A percentile compares a stretch with the other conserved stretches of the same genome.
Evolutionary conservation across 2,113 vertebrate genomes (phyloP).

Genomic region (Eretmochelys imbricata): DNA sequence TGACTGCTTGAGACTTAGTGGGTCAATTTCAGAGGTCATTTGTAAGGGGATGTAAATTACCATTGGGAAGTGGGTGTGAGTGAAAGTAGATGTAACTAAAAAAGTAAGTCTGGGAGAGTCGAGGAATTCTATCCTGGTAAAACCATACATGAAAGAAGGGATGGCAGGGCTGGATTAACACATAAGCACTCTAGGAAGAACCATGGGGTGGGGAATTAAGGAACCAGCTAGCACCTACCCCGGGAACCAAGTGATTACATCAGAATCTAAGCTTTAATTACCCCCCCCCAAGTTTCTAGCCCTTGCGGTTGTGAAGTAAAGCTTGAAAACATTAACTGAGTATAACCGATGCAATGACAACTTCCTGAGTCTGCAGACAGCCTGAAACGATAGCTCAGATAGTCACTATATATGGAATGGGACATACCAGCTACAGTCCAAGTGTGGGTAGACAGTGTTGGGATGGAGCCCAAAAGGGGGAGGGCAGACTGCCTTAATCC

Average conservation of each 20-base stretch:
- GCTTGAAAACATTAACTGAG: not conserved
- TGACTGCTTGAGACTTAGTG: not conserved
- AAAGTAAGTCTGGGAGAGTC: not conserved
- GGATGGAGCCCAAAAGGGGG: not conserved
- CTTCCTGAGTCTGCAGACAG: not conserved
- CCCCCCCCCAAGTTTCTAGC: not conserved
- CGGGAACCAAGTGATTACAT: not conserved
- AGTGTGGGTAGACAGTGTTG: not conserved
- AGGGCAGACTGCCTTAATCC: not conserved
- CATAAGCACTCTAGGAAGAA: not conserved
- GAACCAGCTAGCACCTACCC: not conserved
- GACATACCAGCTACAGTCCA: not conserved
- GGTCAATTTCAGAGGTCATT: not conserved
- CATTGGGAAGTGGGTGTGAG: not conserved
- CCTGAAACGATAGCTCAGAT: not conserved
- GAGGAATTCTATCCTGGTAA: not conserved
- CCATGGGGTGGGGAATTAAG: not conserved
- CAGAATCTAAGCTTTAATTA: not conserved
- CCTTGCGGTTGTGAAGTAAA: not conserved
- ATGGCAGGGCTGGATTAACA: not conserved
- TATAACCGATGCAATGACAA: not conserved
- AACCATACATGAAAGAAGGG: not conserved
- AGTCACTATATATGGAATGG: not conserved
- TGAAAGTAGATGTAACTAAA: not conserved
- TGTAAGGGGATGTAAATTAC: not conserved